These are phyloP conservation scores for Oedothorax gibbosus DNA, from an alignment of 1,140 invertebrate genomes.

Conservation along the genomic window DNA sequence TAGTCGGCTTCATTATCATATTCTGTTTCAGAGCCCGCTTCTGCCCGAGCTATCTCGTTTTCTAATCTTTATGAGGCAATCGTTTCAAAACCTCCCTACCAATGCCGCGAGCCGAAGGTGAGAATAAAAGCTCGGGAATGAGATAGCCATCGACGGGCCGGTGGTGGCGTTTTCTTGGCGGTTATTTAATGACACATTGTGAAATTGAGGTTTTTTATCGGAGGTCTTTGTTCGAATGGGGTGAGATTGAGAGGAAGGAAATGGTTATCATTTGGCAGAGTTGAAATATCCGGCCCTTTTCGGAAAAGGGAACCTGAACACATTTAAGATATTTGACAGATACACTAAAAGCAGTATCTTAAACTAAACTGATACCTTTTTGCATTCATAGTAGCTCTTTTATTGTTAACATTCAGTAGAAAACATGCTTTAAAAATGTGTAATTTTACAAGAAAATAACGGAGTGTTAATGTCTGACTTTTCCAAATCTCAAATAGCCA, in stretches of 20 bases:
- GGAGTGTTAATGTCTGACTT: no score
- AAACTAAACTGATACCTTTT: slow-evolving; percentile 2
- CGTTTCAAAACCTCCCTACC: slow-evolving; percentile 51
- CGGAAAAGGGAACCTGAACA: background rate
- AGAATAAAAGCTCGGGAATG: slow-evolving; percentile 58
- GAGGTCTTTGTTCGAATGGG: slow-evolving; percentile 1
- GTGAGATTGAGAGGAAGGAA: slow-evolving; percentile 21
- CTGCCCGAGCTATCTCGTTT: slow-evolving; percentile 50
- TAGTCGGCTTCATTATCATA: slow-evolving; percentile 61
- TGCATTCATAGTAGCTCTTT: background rate
- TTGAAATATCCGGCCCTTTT: no score
- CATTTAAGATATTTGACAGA: no score
- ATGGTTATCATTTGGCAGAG: background rate
- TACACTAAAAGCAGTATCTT: background rate
- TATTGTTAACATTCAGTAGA: background rate
- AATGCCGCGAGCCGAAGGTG: slow-evolving; percentile 45
- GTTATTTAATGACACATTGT: slow-evolving; percentile 45
- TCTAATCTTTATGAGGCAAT: slow-evolving; percentile 61
- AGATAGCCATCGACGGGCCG: slow-evolving; percentile 54
- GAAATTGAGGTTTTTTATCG: slow-evolving; percentile 40
- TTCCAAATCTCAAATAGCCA: no score
- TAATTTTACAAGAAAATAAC: no score
- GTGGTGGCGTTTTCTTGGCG: no score
- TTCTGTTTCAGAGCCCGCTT: slow-evolving; percentile 49
- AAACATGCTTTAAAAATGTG: no score